Conservation (phyloP, 2,113 vertebrate species). For the Chamaetylas fuelleborni region DNA sequence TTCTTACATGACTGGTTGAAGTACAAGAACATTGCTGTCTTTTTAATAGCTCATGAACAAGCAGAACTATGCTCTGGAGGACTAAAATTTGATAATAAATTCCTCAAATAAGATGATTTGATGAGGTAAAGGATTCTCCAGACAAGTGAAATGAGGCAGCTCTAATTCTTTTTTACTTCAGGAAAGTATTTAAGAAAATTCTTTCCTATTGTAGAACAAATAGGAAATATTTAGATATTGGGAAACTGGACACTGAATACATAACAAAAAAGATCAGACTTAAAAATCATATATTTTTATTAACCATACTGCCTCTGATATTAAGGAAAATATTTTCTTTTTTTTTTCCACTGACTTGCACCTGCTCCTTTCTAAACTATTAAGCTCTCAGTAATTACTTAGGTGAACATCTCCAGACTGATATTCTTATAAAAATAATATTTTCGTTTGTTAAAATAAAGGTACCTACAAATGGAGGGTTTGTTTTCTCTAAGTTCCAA, state of each 20-base stretch:
- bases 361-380: background rate
- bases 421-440: background rate
- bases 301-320: background rate
- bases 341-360: background rate
- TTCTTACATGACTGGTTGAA: background rate
- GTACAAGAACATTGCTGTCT: background rate
- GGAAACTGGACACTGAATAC: background rate
- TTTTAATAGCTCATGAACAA: background rate
- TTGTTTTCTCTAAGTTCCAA: background rate
- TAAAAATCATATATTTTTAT: background rate
- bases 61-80: background rate
- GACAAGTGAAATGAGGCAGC: background rate
- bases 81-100: background rate
- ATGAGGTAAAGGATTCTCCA: background rate
- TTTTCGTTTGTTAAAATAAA: background rate
- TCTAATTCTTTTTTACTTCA: background rate
- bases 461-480: background rate
- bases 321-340: background rate
- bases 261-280: background rate
- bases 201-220: background rate
- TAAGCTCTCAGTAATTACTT: background rate
- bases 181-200: background rate
- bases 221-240: background rate
- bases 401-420: background rate
- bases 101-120: background rate